Evolutionary conservation across 2,113 vertebrate genomes (phyloP).

Genomic region (Dipodomys ordii): DNA sequence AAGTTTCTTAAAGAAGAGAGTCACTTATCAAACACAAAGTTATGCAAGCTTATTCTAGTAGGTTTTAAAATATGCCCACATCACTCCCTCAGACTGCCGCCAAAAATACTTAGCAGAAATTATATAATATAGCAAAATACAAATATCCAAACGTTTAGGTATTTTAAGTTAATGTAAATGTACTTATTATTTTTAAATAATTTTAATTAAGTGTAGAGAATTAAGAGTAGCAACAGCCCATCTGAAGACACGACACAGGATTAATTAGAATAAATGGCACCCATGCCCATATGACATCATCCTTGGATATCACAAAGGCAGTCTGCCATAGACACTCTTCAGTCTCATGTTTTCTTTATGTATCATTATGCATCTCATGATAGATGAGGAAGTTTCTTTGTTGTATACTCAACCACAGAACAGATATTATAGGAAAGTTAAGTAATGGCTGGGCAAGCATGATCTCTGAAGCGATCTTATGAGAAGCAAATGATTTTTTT

Average conservation of each 20-base stretch:
- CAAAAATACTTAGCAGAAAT: neutral
- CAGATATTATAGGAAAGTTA: neutral
- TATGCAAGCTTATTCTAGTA: neutral
- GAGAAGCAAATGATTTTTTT: neutral
- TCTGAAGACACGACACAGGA: neutral
- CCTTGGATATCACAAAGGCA: neutral
- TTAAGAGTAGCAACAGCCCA: neutral
- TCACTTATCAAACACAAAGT: neutral
- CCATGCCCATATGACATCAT: too few relatives aligned
- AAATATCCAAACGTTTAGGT: neutral
- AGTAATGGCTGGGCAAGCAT: too few relatives aligned
- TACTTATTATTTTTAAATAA: neutral
- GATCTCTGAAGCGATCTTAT: neutral
- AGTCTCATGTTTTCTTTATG: neutral
- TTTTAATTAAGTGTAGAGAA: neutral
- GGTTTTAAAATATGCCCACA: neutral
- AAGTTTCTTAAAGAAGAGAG: neutral
- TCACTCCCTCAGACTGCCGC: too few relatives aligned
- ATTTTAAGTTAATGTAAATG: neutral
- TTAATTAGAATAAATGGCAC: neutral
- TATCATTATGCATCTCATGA: too few relatives aligned
- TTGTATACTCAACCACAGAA: too few relatives aligned
- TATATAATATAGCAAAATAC: neutral
- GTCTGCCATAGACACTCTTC: accelerated
- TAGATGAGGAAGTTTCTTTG: too few relatives aligned